Conservation (phyloP, 2,113 vertebrate genomes). For the Loxodonta africana region DNA sequence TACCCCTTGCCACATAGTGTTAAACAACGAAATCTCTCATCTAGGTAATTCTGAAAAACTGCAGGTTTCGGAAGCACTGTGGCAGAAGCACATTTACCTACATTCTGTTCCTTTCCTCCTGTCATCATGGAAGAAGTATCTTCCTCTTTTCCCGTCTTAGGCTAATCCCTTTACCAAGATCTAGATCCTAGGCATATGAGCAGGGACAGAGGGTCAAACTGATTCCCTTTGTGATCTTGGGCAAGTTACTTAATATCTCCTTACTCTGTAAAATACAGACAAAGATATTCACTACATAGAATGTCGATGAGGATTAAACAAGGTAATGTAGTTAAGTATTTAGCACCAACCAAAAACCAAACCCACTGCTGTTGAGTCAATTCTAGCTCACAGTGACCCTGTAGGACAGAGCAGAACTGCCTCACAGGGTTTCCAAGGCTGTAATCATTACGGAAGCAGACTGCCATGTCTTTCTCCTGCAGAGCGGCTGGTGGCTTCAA, state of each 20-base stretch:
- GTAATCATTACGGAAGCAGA: too few species aligned
- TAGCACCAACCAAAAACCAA: too few species aligned
- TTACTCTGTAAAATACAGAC: not conserved
- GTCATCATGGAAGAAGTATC: not conserved
- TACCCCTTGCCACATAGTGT: not conserved
- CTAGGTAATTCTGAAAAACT: not conserved
- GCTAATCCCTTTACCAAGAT: not conserved
- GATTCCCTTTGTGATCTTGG: not conserved
- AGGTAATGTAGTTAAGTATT: not conserved
- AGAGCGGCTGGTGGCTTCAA: too few species aligned
- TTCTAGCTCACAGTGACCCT: too few species aligned
- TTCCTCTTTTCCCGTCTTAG: not conserved
- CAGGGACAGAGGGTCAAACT: not conserved
- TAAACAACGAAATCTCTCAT: not conserved
- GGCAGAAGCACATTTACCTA: not conserved
- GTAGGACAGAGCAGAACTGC: too few species aligned
- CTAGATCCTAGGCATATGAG: not conserved
- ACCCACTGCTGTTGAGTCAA: too few species aligned
- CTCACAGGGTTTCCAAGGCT: too few species aligned
- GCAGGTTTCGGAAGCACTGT: not conserved
- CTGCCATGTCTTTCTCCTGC: too few species aligned
- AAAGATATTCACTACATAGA: not conserved
- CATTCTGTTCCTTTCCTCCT: not conserved
- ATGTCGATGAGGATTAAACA: not conserved
- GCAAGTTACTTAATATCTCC: not conserved